Percentiles rank a stretch among this genome's conserved stretches.
Conservation (phyloP, 1,140 invertebrate genomes). For the Bacillus rossius region DNA sequence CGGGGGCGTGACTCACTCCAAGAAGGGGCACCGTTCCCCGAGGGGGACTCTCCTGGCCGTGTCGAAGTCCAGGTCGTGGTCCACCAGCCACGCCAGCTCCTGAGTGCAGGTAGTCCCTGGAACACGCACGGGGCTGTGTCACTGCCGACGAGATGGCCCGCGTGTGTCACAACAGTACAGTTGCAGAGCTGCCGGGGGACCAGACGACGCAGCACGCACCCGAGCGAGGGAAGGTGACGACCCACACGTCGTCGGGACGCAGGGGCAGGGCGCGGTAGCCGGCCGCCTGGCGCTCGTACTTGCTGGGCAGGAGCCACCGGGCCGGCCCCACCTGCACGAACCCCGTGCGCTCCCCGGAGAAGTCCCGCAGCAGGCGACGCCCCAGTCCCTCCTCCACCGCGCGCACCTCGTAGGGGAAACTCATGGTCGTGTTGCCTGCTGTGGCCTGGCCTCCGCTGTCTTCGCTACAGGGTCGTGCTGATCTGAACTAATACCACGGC, state of each 20-base stretch:
- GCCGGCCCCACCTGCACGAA: constrained; percentile 66
- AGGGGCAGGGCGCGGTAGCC: constrained; percentile 64
- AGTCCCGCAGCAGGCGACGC: constrained; percentile 45
- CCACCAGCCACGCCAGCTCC: constrained; percentile 39
- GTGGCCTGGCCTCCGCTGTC: no score
- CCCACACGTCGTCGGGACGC: constrained; percentile 59
- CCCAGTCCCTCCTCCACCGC: constrained; percentile 44
- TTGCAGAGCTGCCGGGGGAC: no score
- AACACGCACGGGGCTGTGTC: no score
- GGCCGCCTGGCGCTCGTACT: constrained; percentile 54
- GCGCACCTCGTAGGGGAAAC: neutral
- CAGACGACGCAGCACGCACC: constrained; percentile 42
- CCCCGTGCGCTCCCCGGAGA: constrained; percentile 60
- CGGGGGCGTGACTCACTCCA: constrained; percentile 44
- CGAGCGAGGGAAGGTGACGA: constrained; percentile 71
- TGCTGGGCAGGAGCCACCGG: constrained; percentile 62
- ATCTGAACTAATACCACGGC: no score
- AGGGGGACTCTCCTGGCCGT: constrained; percentile 37
- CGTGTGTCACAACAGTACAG: no score
- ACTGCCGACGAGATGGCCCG: no score
- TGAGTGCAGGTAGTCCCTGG: constrained; percentile 43
- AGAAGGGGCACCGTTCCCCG: constrained; percentile 44
- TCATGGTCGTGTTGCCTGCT: no score
- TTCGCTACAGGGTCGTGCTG: no score
- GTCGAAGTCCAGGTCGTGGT: constrained; percentile 39